Conservation (phyloP, 2,797 vertebrate genomes). For the Chaenodraco wilsoni region DNA sequence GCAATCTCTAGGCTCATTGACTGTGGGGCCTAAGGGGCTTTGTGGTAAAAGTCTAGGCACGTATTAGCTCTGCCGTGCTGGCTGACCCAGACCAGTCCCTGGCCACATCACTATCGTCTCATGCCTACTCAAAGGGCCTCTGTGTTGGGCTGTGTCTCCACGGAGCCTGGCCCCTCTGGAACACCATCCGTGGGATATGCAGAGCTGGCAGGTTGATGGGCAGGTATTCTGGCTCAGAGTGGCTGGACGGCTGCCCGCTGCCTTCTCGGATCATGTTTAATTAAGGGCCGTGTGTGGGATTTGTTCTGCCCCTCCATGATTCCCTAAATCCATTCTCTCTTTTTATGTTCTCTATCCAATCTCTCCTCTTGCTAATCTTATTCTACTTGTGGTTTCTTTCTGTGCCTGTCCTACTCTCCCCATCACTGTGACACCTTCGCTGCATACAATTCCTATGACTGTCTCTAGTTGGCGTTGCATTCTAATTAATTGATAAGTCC, state of each 20-base stretch:
- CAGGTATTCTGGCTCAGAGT: conserved; percentile 54
- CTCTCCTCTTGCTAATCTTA: conserved; percentile 30
- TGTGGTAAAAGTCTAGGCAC: conserved; percentile 70
- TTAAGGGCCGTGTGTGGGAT: conserved; percentile 24
- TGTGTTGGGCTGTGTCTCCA: conserved; percentile 59
- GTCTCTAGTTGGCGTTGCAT: conserved; percentile 23
- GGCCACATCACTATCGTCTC: conserved; percentile 58
- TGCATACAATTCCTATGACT: conserved; percentile 28
- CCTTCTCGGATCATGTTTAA: conserved; percentile 34
- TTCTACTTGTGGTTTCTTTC: conserved; percentile 12
- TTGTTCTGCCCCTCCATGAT: conserved; percentile 21
- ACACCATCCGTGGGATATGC: conserved; percentile 48
- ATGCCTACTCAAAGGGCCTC: conserved; percentile 65
- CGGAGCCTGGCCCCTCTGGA: conserved; percentile 52
- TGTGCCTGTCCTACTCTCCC: conserved; percentile 15
- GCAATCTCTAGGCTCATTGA: conserved; percentile 72
- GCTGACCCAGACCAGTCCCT: conserved; percentile 71
- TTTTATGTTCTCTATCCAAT: conserved; percentile 42
- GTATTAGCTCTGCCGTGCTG: conserved; percentile 57
- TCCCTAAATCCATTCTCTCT: conserved; percentile 26
- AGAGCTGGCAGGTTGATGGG: conserved; percentile 61
- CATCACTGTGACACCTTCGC: conserved; percentile 2
- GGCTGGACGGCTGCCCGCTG: conserved; percentile 40
- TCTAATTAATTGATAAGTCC: conserved; percentile 68
- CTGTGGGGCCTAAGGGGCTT: conserved; percentile 57